Base-by-base conservation (phyloP, 2,888 invertebrate genomes). In the Leptura quadrifasciata region DNA sequence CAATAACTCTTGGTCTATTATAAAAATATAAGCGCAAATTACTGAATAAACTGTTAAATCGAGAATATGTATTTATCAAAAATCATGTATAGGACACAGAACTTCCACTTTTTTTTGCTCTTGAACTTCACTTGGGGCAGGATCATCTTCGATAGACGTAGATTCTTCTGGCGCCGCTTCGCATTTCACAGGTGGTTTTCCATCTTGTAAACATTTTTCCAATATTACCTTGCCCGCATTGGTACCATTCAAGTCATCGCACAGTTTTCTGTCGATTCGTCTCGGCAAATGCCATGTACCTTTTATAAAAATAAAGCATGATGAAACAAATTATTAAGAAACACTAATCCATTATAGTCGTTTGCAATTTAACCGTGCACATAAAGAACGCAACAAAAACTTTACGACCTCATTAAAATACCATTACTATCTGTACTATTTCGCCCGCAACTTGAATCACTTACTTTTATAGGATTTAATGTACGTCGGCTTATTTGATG, bases 271-370 rank as follows among this genome's bases (percentile, higher is more conserved):
- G 75, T 82, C 80, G 31, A 79, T 76, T 72, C 72, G 78, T 27
- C 69, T 80, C 18, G 79, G 80, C 75, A 83, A 74, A 55, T 76
- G 79, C 80, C 79, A 80, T 4, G 79, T 79, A 39, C 77, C 79
- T 75, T 52, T 20, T 21, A 21, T 12, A 8, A 21, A 68, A 74
- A 52, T 15, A 20, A 47, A 52, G 39, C 9, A 47, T 5, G 47
- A 18, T 24, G 9, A 21, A 20, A 57, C 3, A 18, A 3, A 1
- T 57, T 15, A 15, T 8, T 31, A 17, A 15, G n/a, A 61, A 35
- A 63, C 12, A 60, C 8, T n/a, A n/a, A n/a, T n/a, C n/a, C n/a
- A n/a, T n/a, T n/a, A n/a, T n/a, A n/a, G n/a, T n/a, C n/a, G n/a
- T n/a, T n/a, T n/a, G n/a, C n/a, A n/a, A n/a, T n/a, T n/a, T n/a